Percentiles rank a stretch among this genome's conserved stretches.
Conservation (phyloP, 2,888 invertebrate species). For the Parasteatoda lunata region DNA sequence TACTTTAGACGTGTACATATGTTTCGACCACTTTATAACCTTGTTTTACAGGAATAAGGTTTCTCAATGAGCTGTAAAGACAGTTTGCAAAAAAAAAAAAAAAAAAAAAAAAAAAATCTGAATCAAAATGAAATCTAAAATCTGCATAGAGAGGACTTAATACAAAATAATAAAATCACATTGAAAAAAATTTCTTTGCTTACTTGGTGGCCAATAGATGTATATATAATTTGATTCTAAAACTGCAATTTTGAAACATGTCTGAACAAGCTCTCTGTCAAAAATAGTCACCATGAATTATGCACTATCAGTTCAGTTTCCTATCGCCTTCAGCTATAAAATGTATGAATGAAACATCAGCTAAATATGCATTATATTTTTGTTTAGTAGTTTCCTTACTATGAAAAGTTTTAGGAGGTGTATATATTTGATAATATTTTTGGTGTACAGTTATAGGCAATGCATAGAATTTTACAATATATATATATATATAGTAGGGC, state of each 20-base stretch:
- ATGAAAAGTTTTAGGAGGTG: background rate
- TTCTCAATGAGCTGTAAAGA: too few relatives aligned
- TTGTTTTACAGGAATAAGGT: too few relatives aligned
- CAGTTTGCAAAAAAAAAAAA: too few relatives aligned
- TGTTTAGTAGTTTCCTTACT: background rate
- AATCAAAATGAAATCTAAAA: too few relatives aligned
- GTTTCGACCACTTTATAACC: too few relatives aligned
- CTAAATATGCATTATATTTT: background rate
- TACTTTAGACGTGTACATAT: too few relatives aligned
- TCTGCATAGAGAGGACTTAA: too few relatives aligned
- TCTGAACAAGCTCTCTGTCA: constrained; percentile 4
- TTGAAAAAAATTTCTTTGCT: too few relatives aligned
- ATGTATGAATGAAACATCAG: background rate
- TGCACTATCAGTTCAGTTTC: background rate
- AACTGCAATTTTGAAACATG: background rate
- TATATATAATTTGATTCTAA: background rate
- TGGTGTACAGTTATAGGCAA: constrained; percentile 11
- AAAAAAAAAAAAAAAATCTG: too few relatives aligned
- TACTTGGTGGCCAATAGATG: too few relatives aligned
- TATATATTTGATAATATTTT: constrained; percentile 5
- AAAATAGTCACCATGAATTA: constrained; percentile 17
- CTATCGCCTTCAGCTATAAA: background rate
- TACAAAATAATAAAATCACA: too few relatives aligned
- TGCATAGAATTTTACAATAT: constrained; percentile 37
- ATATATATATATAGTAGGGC: background rate